Evolutionary conservation across 2,888 invertebrate genomes (phyloP).

Genomic region (Habrosyne pyritoides): DNA sequence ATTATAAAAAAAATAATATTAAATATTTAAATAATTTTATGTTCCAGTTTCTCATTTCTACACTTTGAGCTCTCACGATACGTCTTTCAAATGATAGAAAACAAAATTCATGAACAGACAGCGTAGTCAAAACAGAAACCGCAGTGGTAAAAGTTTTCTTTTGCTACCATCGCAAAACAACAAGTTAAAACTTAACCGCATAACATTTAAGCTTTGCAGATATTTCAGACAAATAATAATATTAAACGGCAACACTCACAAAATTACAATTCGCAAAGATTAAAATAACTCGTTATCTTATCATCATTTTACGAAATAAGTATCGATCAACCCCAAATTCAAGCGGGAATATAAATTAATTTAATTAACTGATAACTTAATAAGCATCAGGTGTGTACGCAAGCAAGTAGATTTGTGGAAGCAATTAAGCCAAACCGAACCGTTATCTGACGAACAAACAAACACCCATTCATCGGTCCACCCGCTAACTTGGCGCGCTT

Average conservation of each 20-base stretch:
- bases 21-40: not conserved
- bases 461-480: not conserved
- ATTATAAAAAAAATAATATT: too few relatives aligned
- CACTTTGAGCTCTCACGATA: not conserved
- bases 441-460: not conserved
- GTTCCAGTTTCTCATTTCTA: not conserved
- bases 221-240: not conserved
- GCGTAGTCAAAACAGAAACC: not conserved
- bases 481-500: slow-evolving; percentile 16
- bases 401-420: slow-evolving; percentile 29
- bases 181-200: not conserved
- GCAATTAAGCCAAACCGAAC: slow-evolving; percentile 28
- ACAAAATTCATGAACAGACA: not conserved
- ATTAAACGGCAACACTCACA: not conserved
- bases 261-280: too few relatives aligned
- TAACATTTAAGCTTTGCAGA: too few relatives aligned
- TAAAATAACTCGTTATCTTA: not conserved
- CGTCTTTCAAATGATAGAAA: not conserved
- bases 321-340: not conserved
- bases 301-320: too few relatives aligned
- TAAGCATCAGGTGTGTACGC: too few relatives aligned
- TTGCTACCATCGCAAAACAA: too few relatives aligned
- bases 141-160: not conserved
- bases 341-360: not conserved
- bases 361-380: not conserved